A percentile compares a stretch with the other conserved stretches of the same genome.
Conservation (phyloP, 2,113 vertebrate genomes). For the Globicephala melas region DNA sequence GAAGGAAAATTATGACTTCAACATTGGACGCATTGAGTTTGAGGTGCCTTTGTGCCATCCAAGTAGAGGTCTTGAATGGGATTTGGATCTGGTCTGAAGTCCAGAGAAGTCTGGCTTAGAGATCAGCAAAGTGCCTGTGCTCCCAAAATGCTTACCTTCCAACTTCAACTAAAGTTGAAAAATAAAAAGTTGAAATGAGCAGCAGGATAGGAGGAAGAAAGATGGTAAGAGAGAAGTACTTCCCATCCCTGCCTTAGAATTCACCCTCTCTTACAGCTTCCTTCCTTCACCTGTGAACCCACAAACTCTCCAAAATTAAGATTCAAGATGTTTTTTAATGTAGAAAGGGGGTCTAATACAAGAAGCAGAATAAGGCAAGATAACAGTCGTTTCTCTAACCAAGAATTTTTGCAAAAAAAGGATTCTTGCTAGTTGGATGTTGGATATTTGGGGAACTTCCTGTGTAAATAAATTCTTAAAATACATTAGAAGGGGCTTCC, state of each 20-base stretch:
- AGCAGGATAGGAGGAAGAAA: neutral
- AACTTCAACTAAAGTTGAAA: neutral
- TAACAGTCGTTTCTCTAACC: neutral
- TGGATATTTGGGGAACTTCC: neutral
- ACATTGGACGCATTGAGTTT: neutral
- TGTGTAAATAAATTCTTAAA: slow-evolving; percentile 38
- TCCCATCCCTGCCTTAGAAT: neutral
- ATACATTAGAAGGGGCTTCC: neutral
- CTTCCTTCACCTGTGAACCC: neutral
- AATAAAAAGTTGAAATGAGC: neutral
- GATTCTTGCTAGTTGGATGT: neutral
- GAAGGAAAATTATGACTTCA: neutral
- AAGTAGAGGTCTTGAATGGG: neutral
- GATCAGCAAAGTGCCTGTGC: neutral
- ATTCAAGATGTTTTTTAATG: neutral
- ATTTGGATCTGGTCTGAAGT: neutral
- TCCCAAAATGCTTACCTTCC: neutral
- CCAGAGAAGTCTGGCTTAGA: neutral
- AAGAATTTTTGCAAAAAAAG: neutral
- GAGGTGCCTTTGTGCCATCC: neutral
- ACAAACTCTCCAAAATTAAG: neutral
- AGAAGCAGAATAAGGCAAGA: neutral
- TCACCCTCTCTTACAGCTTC: neutral
- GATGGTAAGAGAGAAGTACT: neutral
- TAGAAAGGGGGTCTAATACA: neutral